phyloP scores from a whole-genome alignment of 2,888 invertebrate species.

The Muschampia plurimacula region DNA sequence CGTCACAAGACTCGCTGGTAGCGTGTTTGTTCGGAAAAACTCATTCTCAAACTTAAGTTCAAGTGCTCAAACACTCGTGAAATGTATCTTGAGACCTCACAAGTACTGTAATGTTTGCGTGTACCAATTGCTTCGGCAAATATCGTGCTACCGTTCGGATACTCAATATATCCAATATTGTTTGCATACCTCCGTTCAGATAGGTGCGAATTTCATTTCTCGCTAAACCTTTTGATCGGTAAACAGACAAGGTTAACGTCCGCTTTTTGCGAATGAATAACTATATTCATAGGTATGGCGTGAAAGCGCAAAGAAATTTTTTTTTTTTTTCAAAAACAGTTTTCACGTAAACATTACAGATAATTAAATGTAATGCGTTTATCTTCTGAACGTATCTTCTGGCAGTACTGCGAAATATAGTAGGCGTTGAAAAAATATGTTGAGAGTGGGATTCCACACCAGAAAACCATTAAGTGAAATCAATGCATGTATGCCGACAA shows the following conservation, averaged over 20 bases:
- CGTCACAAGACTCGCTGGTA: not conserved
- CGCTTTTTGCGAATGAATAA: conserved; percentile 30
- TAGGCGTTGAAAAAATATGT: no score
- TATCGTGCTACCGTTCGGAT: conserved; percentile 50
- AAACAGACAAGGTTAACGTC: conserved; percentile 34
- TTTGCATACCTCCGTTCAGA: conserved; percentile 26
- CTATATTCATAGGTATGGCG: not conserved
- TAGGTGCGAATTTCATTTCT: conserved; percentile 34
- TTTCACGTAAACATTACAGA: no score
- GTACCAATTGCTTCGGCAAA: conserved; percentile 55
- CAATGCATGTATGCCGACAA: no score
- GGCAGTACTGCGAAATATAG: no score
- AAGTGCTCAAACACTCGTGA: conserved; percentile 53
- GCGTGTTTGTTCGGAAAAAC: conserved; percentile 27
- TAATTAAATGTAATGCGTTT: no score
- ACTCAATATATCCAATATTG: conserved; percentile 38
- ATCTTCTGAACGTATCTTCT: no score
- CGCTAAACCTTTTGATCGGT: conserved; percentile 22
- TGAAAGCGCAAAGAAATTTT: not conserved
- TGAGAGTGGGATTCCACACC: no score
- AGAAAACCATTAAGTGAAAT: no score
- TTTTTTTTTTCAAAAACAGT: no score
- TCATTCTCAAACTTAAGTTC: conserved; percentile 44
- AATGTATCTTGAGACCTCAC: conserved; percentile 52
- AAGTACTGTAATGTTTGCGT: conserved; percentile 53